Evolutionary conservation across 2,113 vertebrate species (phyloP), one percentile per base, ranked within the genome.

Genomic region (Sylvietta virens): DNA sequence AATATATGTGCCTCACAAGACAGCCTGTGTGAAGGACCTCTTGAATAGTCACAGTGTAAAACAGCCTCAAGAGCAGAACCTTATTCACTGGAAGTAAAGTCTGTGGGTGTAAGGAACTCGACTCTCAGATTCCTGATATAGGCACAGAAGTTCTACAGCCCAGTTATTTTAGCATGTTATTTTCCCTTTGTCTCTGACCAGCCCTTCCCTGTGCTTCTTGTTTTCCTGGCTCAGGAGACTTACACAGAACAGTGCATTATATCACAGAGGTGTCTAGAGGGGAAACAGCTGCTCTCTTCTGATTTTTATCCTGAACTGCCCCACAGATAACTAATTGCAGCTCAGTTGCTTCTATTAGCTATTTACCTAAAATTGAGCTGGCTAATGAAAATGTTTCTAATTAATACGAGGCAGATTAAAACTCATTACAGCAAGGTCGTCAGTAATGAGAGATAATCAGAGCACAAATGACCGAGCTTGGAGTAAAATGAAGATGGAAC

Each of bases 391-490:
- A 95, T 98, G 95, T 94, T 98, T 98, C 97, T 97, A 98, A 98
- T 98, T 98, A 98, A 97, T 97, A 97, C 3, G 47, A 97, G 94
- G 95, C 96, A 97, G 95, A 98, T 98, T 98, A 98, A 98, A 98
- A 97, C 96, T 97, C 96, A 97, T 98, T 97, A 97, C 88, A 97
- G 96, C 96, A 97, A 97, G 97, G 97, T 98, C 96, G 88, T 97
- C 96, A 93, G 95, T 98, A 98, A 98, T 98, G 97, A 98, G 96
- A 95, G 97, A 95, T 97, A 96, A 97, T 98, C 97, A 96, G 96
- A 97, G 95, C 96, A 94, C 95, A 97, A 96, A 97, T 95, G 96
- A 97, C 56, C 56, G 15, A 94, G 93, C 96, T 97, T 95, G 86
- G 88, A 97, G 95, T 92, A 90, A 91, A 96, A 94, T 39, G 78